phyloP scores from a whole-genome alignment of 1,140 invertebrate genomes.

The Listronotus bonariensis region DNA sequence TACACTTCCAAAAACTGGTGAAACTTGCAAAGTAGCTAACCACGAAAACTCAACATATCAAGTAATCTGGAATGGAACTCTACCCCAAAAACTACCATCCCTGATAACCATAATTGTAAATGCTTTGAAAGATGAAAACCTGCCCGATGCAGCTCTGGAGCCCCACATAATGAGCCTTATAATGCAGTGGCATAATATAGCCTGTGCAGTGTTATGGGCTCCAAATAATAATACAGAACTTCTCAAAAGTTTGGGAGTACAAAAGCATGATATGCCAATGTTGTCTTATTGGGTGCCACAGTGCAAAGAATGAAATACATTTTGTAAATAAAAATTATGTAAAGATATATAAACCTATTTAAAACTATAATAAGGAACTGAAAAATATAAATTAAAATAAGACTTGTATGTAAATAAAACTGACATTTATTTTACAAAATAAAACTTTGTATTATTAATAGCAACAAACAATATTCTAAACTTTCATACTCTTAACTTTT shows the following conservation, averaged over 20 bases:
- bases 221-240: conserved; percentile 36
- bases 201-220: conserved; percentile 39
- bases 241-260: conserved; percentile 41
- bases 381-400: too few species aligned
- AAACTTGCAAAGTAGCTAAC: conserved; percentile 16
- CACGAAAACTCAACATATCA: conserved; percentile 12
- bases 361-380: too few species aligned
- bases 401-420: too few species aligned
- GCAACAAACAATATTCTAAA: too few species aligned
- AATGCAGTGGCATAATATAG: conserved; percentile 45
- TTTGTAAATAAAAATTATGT: neutral
- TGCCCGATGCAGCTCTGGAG: conserved; percentile 36
- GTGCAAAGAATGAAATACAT: conserved; percentile 30
- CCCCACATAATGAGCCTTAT: conserved; percentile 39
- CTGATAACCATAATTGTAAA: conserved; percentile 37
- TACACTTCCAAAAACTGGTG: conserved; percentile 23
- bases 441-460: too few species aligned
- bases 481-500: too few species aligned
- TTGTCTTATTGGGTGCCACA: conserved; percentile 45
- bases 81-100: conserved; percentile 42
- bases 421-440: too few species aligned
- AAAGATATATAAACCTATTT: too few species aligned
- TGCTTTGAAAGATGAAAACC: conserved; percentile 39
- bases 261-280: conserved; percentile 46
- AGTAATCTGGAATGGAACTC: conserved; percentile 37